Conservation (phyloP, 2,888 invertebrate species). For the Calameuta filiformis region DNA sequence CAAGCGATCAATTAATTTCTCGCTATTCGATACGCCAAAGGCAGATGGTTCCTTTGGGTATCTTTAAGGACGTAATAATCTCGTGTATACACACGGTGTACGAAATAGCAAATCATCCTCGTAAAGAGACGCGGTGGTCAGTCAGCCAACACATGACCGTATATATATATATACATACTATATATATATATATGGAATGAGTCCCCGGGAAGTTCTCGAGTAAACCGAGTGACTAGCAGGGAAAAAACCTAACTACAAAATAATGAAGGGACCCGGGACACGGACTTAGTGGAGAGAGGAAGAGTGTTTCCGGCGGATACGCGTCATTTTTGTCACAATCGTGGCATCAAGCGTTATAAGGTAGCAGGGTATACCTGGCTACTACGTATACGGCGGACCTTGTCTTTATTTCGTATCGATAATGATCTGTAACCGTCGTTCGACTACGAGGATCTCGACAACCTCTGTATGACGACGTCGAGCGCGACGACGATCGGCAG, state of each 20-base stretch:
- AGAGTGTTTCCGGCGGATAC: constrained; percentile 63
- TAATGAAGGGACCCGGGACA: constrained; percentile 48
- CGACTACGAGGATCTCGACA: not conserved
- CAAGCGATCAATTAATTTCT: constrained; percentile 45
- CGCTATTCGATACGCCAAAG: constrained; percentile 40
- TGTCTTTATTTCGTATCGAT: constrained; percentile 60
- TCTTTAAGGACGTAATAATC: not conserved
- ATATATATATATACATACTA: not conserved
- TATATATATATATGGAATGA: not conserved
- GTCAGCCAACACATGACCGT: not conserved
- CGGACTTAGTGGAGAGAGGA: constrained; percentile 27
- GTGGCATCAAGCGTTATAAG: constrained; percentile 59
- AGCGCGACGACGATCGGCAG: constrained; percentile 28
- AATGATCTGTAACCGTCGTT: constrained; percentile 61
- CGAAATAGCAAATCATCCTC: constrained; percentile 56
- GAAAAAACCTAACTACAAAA: constrained; percentile 56
- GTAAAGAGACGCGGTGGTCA: constrained; percentile 22
- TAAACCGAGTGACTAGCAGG: constrained; percentile 11
- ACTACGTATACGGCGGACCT: constrained; percentile 22
- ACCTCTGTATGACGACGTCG: constrained; percentile 29
- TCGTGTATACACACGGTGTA: constrained; percentile 15
- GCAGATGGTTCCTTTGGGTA: constrained; percentile 38
- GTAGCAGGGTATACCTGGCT: constrained; percentile 21
- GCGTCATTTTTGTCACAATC: constrained; percentile 66
- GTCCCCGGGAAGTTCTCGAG: not conserved